Evolutionary conservation across 92 coral and sea anemone genomes (phyloP), one percentile per base, ranked within the genome.

Genomic region (Palythoa caribaeorum): DNA sequence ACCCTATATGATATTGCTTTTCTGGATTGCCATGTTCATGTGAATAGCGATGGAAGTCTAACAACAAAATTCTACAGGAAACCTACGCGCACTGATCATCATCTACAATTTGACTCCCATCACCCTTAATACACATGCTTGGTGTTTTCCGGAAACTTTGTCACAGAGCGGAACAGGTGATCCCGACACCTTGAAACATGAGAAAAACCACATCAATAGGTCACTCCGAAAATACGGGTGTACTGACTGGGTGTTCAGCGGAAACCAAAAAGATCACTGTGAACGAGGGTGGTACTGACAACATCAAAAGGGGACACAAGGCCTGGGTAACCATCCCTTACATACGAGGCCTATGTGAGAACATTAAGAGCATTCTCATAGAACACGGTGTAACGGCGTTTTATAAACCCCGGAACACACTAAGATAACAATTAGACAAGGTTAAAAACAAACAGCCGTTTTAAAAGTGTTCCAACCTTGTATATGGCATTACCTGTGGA

Each of bases 401-500:
- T 52, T 86, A 73, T 39, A 86, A 73, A 63, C 83, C 89, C 63
- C 47, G 16, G 71, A 76, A 86, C 89, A 86, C 89, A 13, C 83
- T 86, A 75, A 73, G 89, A 71, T 39, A 79, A 63, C 62, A 79
- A 40, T 63, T 79, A 19, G 62, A 5, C 62, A 2, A 55, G 62
- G 62, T 55, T 55, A 55, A 55, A 55, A 13, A 55, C 62, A 55
- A 55, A 15, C 6, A 55, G 6, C 62, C 62, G 62, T 55, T 55
- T 10, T 9, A 2, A 9, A 55, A 55, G 62, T 13, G 13, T 55
- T 55, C 62, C 62, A 55, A 55, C 20, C 2, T 80, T 57, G 85
- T 53, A 8, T 54, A 80, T 28, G 71, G 86, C 38, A 81, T 62
- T 10, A n/a, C 75, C 36, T 60, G 51, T 81, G 76, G 86, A 65